Percentiles rank a stretch among this genome's conserved stretches.
These are phyloP conservation scores for Scaptomyza caliginosa DNA, from an alignment of 2,888 invertebrate species.

Conservation along the genomic window DNA sequence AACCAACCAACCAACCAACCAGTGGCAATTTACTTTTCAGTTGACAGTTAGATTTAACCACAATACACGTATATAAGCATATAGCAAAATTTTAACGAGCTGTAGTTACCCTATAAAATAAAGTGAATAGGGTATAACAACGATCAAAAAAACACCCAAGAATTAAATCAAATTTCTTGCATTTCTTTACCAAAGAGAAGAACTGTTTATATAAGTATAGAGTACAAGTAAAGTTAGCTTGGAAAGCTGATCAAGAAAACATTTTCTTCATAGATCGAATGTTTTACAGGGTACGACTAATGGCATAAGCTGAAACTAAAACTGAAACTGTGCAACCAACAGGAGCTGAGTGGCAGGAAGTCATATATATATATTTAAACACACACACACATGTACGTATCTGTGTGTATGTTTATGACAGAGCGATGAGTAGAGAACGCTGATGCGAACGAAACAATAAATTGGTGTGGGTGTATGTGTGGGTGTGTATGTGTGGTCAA, in stretches of 20 bases:
- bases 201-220: no score
- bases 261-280: no score
- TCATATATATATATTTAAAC: background rate
- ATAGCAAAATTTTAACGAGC: background rate
- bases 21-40: background rate
- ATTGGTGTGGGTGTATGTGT: background rate
- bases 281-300: background rate
- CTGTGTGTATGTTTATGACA: conserved; percentile 12
- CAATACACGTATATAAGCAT: background rate
- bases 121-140: no score
- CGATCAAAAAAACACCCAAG: no score
- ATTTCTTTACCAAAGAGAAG: no score
- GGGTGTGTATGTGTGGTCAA: conserved; percentile 18
- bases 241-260: no score
- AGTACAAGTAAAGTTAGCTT: no score
- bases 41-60: background rate
- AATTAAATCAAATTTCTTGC: no score
- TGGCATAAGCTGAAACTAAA: background rate
- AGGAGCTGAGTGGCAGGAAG: conserved; percentile 19
- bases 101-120: no score
- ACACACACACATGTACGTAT: background rate
- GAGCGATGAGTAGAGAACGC: conserved; percentile 16
- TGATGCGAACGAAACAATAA: background rate
- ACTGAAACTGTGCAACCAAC: conserved; percentile 1
- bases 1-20: background rate